Evolutionary conservation across 2,888 invertebrate species (phyloP), one percentile per base, ranked within the genome.

Genomic region (Pristionchus entomophagus): DNA sequence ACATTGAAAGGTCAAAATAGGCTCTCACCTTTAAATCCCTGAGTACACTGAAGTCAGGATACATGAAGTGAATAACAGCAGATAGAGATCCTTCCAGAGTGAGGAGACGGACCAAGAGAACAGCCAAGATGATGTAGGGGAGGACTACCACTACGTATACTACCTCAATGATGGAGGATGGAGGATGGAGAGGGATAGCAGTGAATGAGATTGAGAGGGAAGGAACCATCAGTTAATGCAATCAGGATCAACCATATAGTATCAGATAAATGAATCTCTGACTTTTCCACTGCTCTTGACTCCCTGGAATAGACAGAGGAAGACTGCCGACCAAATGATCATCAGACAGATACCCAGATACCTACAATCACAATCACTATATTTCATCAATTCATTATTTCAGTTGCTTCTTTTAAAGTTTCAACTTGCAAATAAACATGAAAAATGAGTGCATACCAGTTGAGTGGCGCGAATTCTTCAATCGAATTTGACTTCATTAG

Each of bases 251-350:
- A 22, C 59, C 10, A n/a, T n/a, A n/a, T n/a, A n/a, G n/a, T n/a
- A n/a, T n/a, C 59, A n/a, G 17, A 32, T 45, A 59, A 29, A 59
- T 59, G 2, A 26, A 14, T 4, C 14, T 56, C 65, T 35, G 87
- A 95, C 95, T 95, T 96, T 96, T 91, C 96, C 96, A 32, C 96
- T 96, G 87, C 96, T 96, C 94, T 96, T 96, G 19, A 96, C 96
- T 49, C 96, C 96, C 94, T 96, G 96, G 94, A 96, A 96, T 65
- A 96, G 95, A 91, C 96, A 96, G 73, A 96, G 95, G 92, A 96
- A 96, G 35, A 96, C 96, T 89, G 96, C 96, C 85, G 96, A 93
- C 97, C 97, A 97, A 86, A 96, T 96, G 85, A 96, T 94, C 2
- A 96, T 94, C 19, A 97, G 95, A 93, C 96, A 96, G 5, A 95